Conservation (phyloP, 2,888 invertebrate species). For the Zaprionus lineosus region DNA sequence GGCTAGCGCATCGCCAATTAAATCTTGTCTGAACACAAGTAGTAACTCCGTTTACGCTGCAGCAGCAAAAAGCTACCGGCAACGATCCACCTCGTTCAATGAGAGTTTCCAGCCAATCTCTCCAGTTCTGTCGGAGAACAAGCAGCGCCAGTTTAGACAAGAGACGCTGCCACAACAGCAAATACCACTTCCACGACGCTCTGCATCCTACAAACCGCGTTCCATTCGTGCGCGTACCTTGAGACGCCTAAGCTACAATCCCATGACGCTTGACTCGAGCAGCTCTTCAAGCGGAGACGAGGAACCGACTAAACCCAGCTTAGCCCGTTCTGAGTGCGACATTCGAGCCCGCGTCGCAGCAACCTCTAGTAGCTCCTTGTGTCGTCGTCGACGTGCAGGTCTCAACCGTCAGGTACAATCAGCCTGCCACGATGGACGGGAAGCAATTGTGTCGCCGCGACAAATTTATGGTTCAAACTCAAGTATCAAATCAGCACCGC, state of each 20-base stretch:
- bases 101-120: constrained; percentile 82
- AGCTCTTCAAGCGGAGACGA: constrained; percentile 85
- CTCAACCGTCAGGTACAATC: constrained; percentile 80
- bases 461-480: constrained; percentile 83
- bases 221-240: constrained; percentile 84
- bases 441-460: constrained; percentile 69
- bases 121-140: constrained; percentile 74
- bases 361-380: constrained; percentile 56
- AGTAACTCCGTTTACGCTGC: constrained; percentile 76
- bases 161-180: constrained; percentile 55
- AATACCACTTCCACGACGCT: constrained; percentile 51
- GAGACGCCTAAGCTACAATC: constrained; percentile 85
- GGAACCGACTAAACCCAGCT: constrained; percentile 81
- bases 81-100: constrained; percentile 84
- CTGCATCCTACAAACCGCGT: constrained; percentile 81
- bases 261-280: constrained; percentile 84
- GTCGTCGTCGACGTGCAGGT: constrained; percentile 78
- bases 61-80: constrained; percentile 75
- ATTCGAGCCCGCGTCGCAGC: constrained; percentile 82
- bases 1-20: constrained; percentile 79
- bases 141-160: constrained; percentile 28
- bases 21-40: constrained; percentile 69
- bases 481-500: constrained; percentile 83
- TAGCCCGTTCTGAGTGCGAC: constrained; percentile 85
- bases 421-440: constrained; percentile 75